Percentiles rank a stretch among this genome's conserved stretches.
phyloP scores from a whole-genome alignment of 1,140 invertebrate species.

The Rhopalosiphum padi region DNA sequence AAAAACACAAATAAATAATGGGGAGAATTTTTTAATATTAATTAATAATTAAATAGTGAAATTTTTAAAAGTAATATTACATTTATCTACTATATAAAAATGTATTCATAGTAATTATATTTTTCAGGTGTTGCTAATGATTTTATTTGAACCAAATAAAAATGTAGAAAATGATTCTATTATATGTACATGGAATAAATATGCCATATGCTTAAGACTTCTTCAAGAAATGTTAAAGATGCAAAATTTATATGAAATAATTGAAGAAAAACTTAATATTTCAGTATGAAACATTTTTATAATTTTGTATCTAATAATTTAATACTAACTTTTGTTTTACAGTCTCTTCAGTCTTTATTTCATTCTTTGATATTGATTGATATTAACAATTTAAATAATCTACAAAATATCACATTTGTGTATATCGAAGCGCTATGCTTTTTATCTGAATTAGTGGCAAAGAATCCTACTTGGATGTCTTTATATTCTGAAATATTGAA shows the following conservation, averaged over 20 bases:
- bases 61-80: neutral
- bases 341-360: slow-evolving; percentile 41
- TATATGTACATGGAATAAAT: neutral
- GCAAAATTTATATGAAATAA: slow-evolving; percentile 34
- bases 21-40: too few relatives aligned
- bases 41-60: neutral
- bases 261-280: slow-evolving; percentile 34
- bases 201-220: slow-evolving; percentile 9
- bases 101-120: neutral
- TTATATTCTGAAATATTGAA: slow-evolving; percentile 53
- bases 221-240: slow-evolving; percentile 52
- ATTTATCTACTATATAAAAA: neutral
- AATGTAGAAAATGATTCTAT: neutral
- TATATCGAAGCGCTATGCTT: slow-evolving; percentile 24
- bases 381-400: slow-evolving; percentile 14
- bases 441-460: slow-evolving; percentile 26
- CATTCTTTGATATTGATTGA: slow-evolving; percentile 24
- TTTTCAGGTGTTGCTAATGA: neutral
- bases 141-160: neutral
- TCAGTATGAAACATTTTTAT: slow-evolving; percentile 12
- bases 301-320: neutral
- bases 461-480: slow-evolving; percentile 47
- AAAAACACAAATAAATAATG: neutral
- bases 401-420: slow-evolving; percentile 28
- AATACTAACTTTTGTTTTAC: slow-evolving; percentile 32